Conservation (phyloP, 2,797 vertebrate species). For the Pteronotus mesoamericanus region DNA sequence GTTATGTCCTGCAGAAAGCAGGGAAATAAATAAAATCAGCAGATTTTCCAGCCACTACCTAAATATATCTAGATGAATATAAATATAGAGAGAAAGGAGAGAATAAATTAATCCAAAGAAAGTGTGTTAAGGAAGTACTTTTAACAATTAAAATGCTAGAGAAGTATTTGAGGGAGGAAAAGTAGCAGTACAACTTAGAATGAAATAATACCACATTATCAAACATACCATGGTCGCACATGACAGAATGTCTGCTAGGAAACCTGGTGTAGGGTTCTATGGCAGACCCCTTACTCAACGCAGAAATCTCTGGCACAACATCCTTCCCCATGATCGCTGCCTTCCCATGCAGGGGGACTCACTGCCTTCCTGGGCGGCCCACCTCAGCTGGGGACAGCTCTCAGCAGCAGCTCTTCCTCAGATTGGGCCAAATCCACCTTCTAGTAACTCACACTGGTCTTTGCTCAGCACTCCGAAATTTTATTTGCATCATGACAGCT, state of each 20-base stretch:
- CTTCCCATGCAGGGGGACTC: fast-evolving
- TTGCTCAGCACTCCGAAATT: not conserved
- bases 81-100: not conserved
- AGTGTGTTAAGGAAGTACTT: not conserved
- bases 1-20: not conserved
- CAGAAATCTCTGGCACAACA: not conserved
- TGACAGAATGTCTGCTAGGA: not conserved
- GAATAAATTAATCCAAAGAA: not conserved
- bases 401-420: not conserved
- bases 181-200: not conserved
- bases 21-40: not conserved
- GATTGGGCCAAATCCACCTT: not conserved
- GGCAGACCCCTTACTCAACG: not conserved
- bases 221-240: not conserved
- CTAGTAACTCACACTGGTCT: not conserved
- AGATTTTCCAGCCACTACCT: not conserved
- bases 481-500: not conserved
- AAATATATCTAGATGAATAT: not conserved
- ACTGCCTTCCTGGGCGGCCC: not conserved
- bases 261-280: not conserved
- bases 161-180: not conserved
- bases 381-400: not conserved
- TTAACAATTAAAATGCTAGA: not conserved
- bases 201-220: not conserved
- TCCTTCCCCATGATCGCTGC: not conserved